Evolutionary conservation across 2,113 vertebrate genomes (phyloP).

Genomic region (Psammodynastes pulverulentus): DNA sequence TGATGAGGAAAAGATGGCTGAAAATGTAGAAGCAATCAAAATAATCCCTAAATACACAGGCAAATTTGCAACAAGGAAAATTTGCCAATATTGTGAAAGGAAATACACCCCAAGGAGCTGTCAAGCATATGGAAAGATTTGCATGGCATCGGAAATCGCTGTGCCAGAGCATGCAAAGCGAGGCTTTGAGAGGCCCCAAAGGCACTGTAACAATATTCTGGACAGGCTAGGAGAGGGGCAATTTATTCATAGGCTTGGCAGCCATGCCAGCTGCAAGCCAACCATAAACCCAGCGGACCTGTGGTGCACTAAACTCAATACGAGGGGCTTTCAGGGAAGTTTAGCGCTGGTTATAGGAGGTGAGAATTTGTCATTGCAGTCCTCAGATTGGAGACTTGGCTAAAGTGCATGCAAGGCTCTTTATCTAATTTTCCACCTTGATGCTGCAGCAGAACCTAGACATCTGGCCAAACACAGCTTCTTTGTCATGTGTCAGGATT

Average conservation of each 20-base stretch:
- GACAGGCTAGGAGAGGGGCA: neutral
- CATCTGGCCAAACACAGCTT: neutral
- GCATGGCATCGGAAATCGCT: constrained; percentile 23
- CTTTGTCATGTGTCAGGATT: neutral
- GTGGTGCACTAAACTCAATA: neutral
- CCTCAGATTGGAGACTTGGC: neutral
- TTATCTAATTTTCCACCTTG: neutral
- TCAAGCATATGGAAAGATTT: constrained; percentile 35
- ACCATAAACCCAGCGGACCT: neutral
- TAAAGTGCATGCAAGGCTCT: neutral
- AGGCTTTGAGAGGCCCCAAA: constrained; percentile 26
- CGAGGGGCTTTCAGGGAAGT: neutral
- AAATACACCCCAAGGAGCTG: constrained; percentile 9
- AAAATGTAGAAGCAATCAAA: neutral
- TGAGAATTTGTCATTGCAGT: neutral
- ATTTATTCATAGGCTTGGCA: constrained; percentile 23
- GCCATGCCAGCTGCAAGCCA: constrained; percentile 5
- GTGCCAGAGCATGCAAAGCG: constrained; percentile 31
- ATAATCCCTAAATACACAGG: neutral
- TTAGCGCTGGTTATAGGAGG: neutral
- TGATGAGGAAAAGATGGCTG: neutral
- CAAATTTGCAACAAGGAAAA: neutral
- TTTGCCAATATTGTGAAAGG: constrained; percentile 2
- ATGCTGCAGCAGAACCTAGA: neutral
- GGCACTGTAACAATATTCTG: constrained; percentile 7